Evolutionary conservation across 2,797 vertebrate species (phyloP).

Genomic region (Chromis chromis): DNA sequence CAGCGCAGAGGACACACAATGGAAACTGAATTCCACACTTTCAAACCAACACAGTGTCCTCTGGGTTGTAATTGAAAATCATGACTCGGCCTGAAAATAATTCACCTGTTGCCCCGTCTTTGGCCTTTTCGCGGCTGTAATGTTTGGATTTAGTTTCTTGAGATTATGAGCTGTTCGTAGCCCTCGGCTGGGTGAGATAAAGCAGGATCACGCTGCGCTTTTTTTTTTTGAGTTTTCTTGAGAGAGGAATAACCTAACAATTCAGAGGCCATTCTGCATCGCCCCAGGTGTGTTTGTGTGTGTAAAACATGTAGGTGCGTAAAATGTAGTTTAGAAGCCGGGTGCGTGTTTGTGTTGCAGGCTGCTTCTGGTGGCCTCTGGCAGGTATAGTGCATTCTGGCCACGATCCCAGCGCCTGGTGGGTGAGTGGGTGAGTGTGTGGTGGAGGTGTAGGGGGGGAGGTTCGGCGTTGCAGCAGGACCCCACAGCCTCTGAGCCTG

Average conservation of each 20-base stretch:
- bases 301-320: conserved; percentile 19
- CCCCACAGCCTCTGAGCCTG: conserved; percentile 29
- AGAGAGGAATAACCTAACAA: conserved; percentile 37
- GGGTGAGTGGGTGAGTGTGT: background rate
- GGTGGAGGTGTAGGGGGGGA: background rate
- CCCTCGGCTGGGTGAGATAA: conserved; percentile 47
- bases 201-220: conserved; percentile 23
- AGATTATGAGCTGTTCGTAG: conserved; percentile 47
- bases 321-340: conserved; percentile 17
- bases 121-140: conserved; percentile 36
- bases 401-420: conserved; percentile 16
- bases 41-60: conserved; percentile 10
- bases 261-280: conserved; percentile 32
- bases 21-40: conserved; percentile 27
- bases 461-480: conserved; percentile 37
- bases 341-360: conserved; percentile 1
- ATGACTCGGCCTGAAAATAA: conserved; percentile 28
- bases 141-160: conserved; percentile 53
- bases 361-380: conserved; percentile 28
- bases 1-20: conserved; percentile 38
- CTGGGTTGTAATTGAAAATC: conserved; percentile 42
- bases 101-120: conserved; percentile 39
- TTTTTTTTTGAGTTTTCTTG: conserved; percentile 16
- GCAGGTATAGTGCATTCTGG: conserved; percentile 44
- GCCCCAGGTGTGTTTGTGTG: conserved; percentile 3